These are phyloP conservation scores for Mactromeris polynyma DNA, from an alignment of 2,888 invertebrate genomes.

Conservation along the genomic window DNA sequence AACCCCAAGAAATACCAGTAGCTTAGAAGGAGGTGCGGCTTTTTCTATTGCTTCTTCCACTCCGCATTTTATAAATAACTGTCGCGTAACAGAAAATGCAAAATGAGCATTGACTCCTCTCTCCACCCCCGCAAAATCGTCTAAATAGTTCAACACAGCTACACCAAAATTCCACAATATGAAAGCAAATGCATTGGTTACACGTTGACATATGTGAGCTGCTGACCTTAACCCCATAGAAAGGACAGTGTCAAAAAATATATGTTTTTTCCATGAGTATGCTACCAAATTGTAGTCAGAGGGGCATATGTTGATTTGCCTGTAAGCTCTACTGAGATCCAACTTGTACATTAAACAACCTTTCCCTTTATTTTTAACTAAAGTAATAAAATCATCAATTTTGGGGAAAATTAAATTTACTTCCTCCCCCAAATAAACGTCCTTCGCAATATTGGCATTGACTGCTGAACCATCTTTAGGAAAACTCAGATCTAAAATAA, in stretches of 20 bases:
- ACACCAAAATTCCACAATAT: slow-evolving; percentile 18
- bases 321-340: slow-evolving; percentile 22
- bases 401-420: slow-evolving; percentile 1
- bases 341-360: slow-evolving; percentile 8
- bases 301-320: slow-evolving; percentile 28
- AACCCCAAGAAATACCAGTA: not conserved
- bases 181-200: slow-evolving; percentile 18
- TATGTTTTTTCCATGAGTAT: not conserved
- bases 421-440: slow-evolving; percentile 17
- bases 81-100: not conserved
- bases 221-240: not conserved
- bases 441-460: slow-evolving; percentile 16
- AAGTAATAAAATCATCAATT: slow-evolving; percentile 1
- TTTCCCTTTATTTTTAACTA: not conserved
- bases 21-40: not conserved
- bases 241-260: no score
- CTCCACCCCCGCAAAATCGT: slow-evolving; percentile 27
- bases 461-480: not conserved
- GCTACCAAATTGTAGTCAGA: slow-evolving; percentile 3
- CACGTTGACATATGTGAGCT: slow-evolving; percentile 4
- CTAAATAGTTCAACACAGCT: not conserved
- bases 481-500: slow-evolving; percentile 30
- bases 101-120: not conserved
- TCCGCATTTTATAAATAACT: not conserved
- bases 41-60: slow-evolving; percentile 7